These are phyloP conservation scores for Neofelis nebulosa DNA, from an alignment of 2,113 vertebrate genomes.

Conservation along the genomic window DNA sequence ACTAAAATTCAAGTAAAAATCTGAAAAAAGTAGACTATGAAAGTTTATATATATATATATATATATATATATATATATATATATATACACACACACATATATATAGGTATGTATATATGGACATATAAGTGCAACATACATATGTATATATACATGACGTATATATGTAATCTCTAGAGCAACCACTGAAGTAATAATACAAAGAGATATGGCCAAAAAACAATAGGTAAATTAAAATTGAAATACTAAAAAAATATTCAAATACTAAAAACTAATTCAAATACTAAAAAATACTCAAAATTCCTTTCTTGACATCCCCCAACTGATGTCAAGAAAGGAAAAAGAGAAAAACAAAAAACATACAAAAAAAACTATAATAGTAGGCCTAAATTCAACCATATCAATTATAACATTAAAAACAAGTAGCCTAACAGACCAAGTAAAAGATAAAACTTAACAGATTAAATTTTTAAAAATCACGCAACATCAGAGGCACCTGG, in stretches of 20 bases:
- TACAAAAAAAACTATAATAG: background rate
- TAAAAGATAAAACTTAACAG: background rate
- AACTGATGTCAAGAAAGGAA: background rate
- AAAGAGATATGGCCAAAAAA: background rate
- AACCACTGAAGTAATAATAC: background rate
- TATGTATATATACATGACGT: background rate
- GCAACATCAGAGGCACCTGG: background rate
- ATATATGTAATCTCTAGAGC: background rate
- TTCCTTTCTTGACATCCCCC: too few species aligned
- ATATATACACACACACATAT: background rate
- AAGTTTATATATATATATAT: background rate
- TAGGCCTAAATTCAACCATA: background rate
- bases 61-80: background rate
- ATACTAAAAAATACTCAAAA: background rate
- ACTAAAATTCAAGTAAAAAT: too few species aligned
- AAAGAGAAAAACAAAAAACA: background rate
- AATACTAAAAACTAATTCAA: background rate
- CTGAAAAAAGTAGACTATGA: background rate
- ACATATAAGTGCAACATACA: background rate
- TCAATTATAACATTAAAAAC: background rate
- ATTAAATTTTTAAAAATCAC: background rate
- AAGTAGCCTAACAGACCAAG: background rate
- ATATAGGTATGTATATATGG: background rate
- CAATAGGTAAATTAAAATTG: background rate
- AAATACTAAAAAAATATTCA: background rate